Conservation (phyloP, 2,888 invertebrate species). For the Carpatolechia fugitivella region DNA sequence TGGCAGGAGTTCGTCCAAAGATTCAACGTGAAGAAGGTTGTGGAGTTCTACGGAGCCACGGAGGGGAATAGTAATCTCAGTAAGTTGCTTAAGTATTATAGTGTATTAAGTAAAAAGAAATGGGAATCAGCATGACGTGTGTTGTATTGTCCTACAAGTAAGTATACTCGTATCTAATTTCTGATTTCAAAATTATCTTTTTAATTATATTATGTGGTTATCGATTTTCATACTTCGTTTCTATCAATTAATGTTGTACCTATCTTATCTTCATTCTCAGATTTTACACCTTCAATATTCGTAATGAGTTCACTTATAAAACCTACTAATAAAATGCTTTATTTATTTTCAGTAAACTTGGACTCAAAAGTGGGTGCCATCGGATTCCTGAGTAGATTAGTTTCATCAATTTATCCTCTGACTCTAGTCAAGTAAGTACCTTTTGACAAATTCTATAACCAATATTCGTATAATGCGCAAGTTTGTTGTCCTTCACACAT, state of each 20-base stretch:
- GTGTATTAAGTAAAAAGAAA: too few species aligned
- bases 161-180: too few species aligned
- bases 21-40: slow-evolving; percentile 84
- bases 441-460: not conserved
- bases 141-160: too few species aligned
- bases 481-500: too few species aligned
- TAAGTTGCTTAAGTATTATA: slow-evolving; percentile 45
- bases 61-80: slow-evolving; percentile 97
- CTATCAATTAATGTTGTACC: too few species aligned
- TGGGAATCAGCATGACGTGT: too few species aligned
- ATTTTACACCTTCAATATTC: too few species aligned
- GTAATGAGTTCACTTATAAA: too few species aligned
- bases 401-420: slow-evolving; percentile 67
- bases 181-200: too few species aligned
- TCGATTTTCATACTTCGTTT: slow-evolving; percentile 64
- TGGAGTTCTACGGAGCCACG: slow-evolving; percentile 97
- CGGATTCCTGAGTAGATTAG: slow-evolving; percentile 89
- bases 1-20: slow-evolving; percentile 92
- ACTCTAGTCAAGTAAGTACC: slow-evolving; percentile 66
- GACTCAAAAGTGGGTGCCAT: slow-evolving; percentile 93
- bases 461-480: too few species aligned
- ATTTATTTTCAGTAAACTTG: slow-evolving; percentile 86
- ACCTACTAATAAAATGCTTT: not conserved
- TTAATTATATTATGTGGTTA: too few species aligned
- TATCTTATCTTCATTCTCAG: not conserved